Base-by-base conservation (phyloP, 2,797 vertebrate species). In the Yasuhikotakia modesta region DNA sequence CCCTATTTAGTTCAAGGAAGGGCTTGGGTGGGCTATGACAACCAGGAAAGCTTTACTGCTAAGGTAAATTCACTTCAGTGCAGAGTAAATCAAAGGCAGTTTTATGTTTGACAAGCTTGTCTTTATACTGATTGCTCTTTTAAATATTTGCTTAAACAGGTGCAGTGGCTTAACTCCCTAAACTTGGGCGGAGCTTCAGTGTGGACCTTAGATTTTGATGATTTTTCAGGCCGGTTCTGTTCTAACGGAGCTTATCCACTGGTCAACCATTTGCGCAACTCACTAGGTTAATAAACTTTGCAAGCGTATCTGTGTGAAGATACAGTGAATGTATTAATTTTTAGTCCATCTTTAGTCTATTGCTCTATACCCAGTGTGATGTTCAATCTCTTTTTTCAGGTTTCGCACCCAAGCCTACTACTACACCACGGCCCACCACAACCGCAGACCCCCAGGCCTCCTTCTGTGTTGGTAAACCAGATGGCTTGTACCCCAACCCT, bases 151-250 rank as follows among this genome's bases (percentile, higher is more conserved):
- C 66, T 69, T 21, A 24, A 45, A 30, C 19, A 94, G 93, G 90
- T 90, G 52, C 50, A 92, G 68, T 93, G 85, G 83, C 79, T 94
- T 83, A 91, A 79, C 27, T 57, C 61, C 13, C 70, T 76, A 35
- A 81, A 82, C 7, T 63, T 94, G 58, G 93, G 90, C 16, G 93
- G 93, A 4, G 92, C 91, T 24, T 91, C 92, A 57, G 92, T 94
- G 48, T 94, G 87, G 89, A 89, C 86, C 10, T 75, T 94, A 81
- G 93, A 94, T 85, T 82, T 93, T 82, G 93, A 94, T 57, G 93
- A 94, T 86, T 94, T 94, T 69, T n/a, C 22, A 8, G 93, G 93
- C 45, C 24, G 32, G 1, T 91, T 92, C 82, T 94, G 93, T 80
- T 79, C 73, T 24, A 32, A 68, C 0, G 93, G 90, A 73, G 0